phyloP scores from a whole-genome alignment of 2,113 vertebrate species.

The Eira barbara region DNA sequence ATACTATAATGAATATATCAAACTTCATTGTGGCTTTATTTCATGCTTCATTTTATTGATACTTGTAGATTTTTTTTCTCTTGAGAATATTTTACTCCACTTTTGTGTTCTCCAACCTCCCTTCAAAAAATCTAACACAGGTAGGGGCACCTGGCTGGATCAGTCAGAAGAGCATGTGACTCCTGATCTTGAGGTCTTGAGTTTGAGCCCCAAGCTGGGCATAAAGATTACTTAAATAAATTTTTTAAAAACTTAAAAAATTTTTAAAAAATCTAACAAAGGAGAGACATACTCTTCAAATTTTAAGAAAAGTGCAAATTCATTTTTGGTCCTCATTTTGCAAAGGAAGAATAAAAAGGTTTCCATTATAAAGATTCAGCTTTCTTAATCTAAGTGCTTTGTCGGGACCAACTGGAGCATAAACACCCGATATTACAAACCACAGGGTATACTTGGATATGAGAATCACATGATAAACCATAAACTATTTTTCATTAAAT shows the following conservation, averaged over 20 bases:
- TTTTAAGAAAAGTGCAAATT: neutral
- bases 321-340: neutral
- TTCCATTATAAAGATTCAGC: neutral
- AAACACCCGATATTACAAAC: neutral
- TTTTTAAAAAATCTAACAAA: neutral
- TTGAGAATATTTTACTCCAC: neutral
- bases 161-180: neutral
- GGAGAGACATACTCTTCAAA: neutral
- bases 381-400: neutral
- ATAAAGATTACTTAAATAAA: neutral
- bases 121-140: neutral
- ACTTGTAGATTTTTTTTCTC: neutral
- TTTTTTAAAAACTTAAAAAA: neutral
- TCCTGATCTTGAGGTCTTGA: neutral
- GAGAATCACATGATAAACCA: neutral
- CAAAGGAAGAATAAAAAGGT: constrained; percentile 17
- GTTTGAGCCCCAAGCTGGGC: neutral
- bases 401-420: neutral
- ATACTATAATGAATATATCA: neutral
- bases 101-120: neutral
- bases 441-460: neutral
- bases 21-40: neutral
- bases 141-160: neutral
- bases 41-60: neutral
- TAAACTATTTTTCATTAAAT: neutral